Evolutionary conservation across 2,113 vertebrate genomes (phyloP), one percentile per base, ranked within the genome.

Genomic region (Chaetura pelagica): DNA sequence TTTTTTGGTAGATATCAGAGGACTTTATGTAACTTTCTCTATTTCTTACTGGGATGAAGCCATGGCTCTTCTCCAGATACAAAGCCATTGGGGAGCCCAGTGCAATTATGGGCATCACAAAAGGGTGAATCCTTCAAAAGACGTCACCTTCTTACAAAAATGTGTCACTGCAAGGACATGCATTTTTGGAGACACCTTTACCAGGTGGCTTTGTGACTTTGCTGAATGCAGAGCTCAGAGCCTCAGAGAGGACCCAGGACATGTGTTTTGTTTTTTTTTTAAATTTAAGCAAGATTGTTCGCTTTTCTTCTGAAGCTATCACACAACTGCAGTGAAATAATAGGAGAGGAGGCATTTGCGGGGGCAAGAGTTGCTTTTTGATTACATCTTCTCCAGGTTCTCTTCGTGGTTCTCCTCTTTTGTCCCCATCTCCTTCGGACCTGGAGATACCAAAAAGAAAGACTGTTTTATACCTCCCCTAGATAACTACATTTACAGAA

Each of bases 101-200:
- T 1, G 2, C 51, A 11, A 9, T 0, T 0, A 34, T 18, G 63
- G 23, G 20, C 44, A 9, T 20, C 4, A 1, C 30, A 11, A 4
- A 0, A 0, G 38, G 44, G 13, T 0, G 0, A 77, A 32, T 11
- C 49, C 40, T 8, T 66, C 0, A 1, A 22, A 34, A 69, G 12
- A 5, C 21, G 32, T 5, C 34, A 10, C 2, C 57, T 24, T 30
- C 38, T 5, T 7, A 4, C 12, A 16, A 14, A 85, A 75, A 72
- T 4, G 58, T 49, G 30, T 34, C 32, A 2, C 3, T 52, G 21
- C 15, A 12, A 10, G 52, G 30, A 26, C 16, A 34, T 5, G 20
- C 10, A 22, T 13, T 54, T 90, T 4, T 57, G 67, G 67, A 67
- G 27, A 9, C 19, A n/a, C 30, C 7, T 59, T 30, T 62, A 0